These are phyloP conservation scores for Struthio camelus DNA, from an alignment of 2,113 vertebrate species.

Conservation along the genomic window DNA sequence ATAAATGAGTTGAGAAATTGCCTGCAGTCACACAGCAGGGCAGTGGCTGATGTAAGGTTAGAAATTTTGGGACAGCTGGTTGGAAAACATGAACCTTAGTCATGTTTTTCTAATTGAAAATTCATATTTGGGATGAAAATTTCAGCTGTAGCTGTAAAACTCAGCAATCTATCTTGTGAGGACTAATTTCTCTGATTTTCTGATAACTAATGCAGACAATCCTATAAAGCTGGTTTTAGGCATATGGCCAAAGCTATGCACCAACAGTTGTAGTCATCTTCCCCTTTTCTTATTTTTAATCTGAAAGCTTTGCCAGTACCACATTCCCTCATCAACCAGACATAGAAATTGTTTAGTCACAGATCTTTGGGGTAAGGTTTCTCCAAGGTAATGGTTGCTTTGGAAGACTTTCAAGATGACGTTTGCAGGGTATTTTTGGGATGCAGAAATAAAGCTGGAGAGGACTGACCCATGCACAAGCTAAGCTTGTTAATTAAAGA, in stretches of 20 bases:
- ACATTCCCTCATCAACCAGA: not conserved
- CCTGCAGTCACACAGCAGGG: constrained; percentile 62
- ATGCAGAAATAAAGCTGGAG: not conserved
- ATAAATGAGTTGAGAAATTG: constrained; percentile 69
- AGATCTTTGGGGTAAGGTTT: not conserved
- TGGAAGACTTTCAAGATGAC: not conserved
- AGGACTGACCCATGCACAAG: not conserved
- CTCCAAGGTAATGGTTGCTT: too few relatives aligned
- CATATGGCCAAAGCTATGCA: not conserved
- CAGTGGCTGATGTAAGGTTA: constrained; percentile 65
- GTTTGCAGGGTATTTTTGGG: not conserved
- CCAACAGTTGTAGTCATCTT: not conserved
- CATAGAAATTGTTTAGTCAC: not conserved
- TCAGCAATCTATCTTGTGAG: not conserved
- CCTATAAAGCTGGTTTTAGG: not conserved
- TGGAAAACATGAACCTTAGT: constrained; percentile 67
- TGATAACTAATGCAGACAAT: not conserved
- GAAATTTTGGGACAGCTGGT: constrained; percentile 55
- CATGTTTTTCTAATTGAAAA: constrained; percentile 68
- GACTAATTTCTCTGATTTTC: constrained; percentile 2
- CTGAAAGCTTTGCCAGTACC: not conserved
- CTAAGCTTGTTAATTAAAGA: not conserved
- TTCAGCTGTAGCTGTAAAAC: constrained; percentile 27
- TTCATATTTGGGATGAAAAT: constrained; percentile 54
- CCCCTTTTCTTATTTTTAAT: not conserved